Conservation (phyloP, 2,797 vertebrate genomes). For the Phalanger gymnotis region DNA sequence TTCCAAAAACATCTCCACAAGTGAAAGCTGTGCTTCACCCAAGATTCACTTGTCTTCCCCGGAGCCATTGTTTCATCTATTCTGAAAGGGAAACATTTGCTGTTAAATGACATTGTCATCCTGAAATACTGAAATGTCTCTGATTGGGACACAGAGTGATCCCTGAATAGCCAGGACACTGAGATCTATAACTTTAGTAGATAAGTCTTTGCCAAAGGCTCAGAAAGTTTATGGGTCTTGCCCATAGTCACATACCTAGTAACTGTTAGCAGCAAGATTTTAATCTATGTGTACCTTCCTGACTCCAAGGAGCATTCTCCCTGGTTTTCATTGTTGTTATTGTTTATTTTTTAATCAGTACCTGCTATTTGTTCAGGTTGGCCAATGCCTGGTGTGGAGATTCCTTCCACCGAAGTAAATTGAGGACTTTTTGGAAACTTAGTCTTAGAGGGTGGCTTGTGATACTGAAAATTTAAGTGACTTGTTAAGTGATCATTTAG, state of each 20-base stretch:
- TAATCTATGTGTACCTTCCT: background rate
- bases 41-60: background rate
- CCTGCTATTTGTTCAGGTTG: background rate
- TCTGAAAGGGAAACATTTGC: background rate
- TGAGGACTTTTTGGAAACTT: background rate
- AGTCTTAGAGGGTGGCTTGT: background rate
- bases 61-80: background rate
- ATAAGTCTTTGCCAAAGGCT: background rate
- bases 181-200: background rate
- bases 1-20: constrained; percentile 24
- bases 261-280: background rate
- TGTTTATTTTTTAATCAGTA: background rate
- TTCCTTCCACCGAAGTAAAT: background rate
- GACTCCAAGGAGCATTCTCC: background rate
- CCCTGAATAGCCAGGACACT: background rate
- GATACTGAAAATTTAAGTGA: background rate
- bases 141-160: background rate
- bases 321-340: background rate
- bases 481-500: background rate
- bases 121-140: background rate
- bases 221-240: background rate
- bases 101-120: background rate
- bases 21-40: constrained; percentile 6
- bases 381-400: background rate
- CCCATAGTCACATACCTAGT: background rate